Conservation (phyloP, 2,888 invertebrate species). For the Perithous albicinctus region DNA sequence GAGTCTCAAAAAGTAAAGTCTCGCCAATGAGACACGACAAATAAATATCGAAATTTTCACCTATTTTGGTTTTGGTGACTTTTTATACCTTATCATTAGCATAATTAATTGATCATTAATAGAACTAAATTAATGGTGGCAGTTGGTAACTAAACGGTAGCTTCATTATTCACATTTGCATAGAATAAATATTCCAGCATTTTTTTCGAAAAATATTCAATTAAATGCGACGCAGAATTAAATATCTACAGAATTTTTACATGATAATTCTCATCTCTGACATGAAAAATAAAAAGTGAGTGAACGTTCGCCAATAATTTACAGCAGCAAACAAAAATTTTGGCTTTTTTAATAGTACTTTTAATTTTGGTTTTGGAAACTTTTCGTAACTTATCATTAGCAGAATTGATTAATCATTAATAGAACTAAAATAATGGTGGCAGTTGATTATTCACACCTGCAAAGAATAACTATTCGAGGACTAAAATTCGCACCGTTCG, state of each 20-base stretch:
- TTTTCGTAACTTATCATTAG: neutral
- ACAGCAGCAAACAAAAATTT: no score
- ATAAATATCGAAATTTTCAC: slow-evolving; percentile 51
- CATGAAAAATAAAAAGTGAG: no score
- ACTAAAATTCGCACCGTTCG: no score
- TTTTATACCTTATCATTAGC: slow-evolving; percentile 25
- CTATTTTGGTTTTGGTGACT: slow-evolving; percentile 28
- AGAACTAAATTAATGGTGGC: neutral
- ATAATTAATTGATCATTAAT: neutral
- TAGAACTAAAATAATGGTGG: neutral
- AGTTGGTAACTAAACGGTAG: no score
- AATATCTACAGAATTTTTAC: no score
- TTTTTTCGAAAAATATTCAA: no score
- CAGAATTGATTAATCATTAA: neutral
- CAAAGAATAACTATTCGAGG: neutral
- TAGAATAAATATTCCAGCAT: neutral
- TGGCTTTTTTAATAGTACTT: no score
- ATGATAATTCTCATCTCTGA: no score
- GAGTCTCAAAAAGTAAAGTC: neutral
- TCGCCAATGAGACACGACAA: slow-evolving; percentile 10
- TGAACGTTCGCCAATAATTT: no score
- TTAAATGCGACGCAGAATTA: no score
- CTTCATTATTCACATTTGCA: neutral
- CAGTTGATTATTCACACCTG: neutral
- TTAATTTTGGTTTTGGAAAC: neutral